These are phyloP conservation scores for Drosophila fulvimacula DNA, from an alignment of 2,888 invertebrate species.

Conservation along the genomic window DNA sequence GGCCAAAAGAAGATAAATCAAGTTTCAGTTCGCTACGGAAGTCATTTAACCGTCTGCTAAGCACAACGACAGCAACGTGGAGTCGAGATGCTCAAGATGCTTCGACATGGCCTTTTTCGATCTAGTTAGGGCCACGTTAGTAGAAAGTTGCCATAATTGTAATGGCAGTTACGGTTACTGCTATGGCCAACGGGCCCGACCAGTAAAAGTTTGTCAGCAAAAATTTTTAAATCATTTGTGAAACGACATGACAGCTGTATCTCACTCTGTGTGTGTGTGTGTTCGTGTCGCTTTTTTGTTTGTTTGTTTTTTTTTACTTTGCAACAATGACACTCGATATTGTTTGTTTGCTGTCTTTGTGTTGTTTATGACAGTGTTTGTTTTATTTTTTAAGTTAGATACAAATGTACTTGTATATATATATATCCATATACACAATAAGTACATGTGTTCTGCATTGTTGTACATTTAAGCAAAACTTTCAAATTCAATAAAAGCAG, in stretches of 20 bases:
- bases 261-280: neutral
- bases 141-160: slow-evolving; percentile 72
- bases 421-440: neutral
- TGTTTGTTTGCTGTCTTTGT: slow-evolving; percentile 39
- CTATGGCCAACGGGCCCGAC: slow-evolving; percentile 17
- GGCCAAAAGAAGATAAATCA: slow-evolving; percentile 23
- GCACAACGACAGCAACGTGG: slow-evolving; percentile 31
- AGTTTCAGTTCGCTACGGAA: slow-evolving; percentile 55
- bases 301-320: slow-evolving; percentile 28
- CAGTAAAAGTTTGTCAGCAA: slow-evolving; percentile 51
- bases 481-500: slow-evolving; percentile 30
- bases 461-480: slow-evolving; percentile 33
- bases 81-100: slow-evolving; percentile 45
- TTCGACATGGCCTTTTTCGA: slow-evolving; percentile 27
- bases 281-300: slow-evolving; percentile 9
- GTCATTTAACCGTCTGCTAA: slow-evolving; percentile 75
- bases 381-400: slow-evolving; percentile 18
- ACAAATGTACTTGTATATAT: neutral
- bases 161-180: slow-evolving; percentile 47
- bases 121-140: slow-evolving; percentile 66
- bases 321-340: slow-evolving; percentile 46
- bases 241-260: slow-evolving; percentile 34
- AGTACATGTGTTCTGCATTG: slow-evolving; percentile 6
- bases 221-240: slow-evolving; percentile 51
- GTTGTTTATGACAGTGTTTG: slow-evolving; percentile 41